Base-by-base conservation (phyloP, 2,888 invertebrate genomes). In the Spodoptera exigua region DNA sequence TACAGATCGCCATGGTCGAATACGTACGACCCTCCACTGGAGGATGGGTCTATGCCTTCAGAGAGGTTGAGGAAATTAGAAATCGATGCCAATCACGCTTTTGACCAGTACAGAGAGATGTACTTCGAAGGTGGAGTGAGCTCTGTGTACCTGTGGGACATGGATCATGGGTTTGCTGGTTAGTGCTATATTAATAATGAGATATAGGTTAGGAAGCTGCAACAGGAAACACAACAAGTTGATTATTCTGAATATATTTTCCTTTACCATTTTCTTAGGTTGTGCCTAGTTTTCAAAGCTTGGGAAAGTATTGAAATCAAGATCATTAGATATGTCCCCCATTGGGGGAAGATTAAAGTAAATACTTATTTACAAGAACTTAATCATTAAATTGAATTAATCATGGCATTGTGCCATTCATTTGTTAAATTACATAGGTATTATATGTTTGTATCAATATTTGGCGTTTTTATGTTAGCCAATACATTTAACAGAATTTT, bases 81-180 rank as follows among this genome's bases (percentile, higher is more conserved):
- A 95, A 96, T 99, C 63, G 99, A 99, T 87, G 99, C 99, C 0
- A 99, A 99, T 92, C 97, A 98, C 87, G 99, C 99, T 12, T 99
- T 99, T 88, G 99, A 99, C 91, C 98, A 99, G 86, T 99, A 99
- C 89, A 96, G 99, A 85, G 99, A 99, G 91, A 98, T 99, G 97
- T 99, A 99, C 90, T 99, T 99, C 89, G 99, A 99, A 92, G 99
- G 99, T 54, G 99, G 99, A 1, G 99, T 99, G 0, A 99, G 99
- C 14, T 99, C 99, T 5, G 99, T 99, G 3, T 99, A 99, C 92
- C 95, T 99, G 70, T 99, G 99, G 99, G 99, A 99, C 84, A 95
- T 99, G 89, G 99, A 99, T 86, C 98, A 98, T 91, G 99, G 99
- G 4, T 99, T 99, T 95, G 99, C 99, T 75, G 97, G 97, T 95